phyloP scores from a whole-genome alignment of 2,113 vertebrate genomes.

The Python bivittatus region DNA sequence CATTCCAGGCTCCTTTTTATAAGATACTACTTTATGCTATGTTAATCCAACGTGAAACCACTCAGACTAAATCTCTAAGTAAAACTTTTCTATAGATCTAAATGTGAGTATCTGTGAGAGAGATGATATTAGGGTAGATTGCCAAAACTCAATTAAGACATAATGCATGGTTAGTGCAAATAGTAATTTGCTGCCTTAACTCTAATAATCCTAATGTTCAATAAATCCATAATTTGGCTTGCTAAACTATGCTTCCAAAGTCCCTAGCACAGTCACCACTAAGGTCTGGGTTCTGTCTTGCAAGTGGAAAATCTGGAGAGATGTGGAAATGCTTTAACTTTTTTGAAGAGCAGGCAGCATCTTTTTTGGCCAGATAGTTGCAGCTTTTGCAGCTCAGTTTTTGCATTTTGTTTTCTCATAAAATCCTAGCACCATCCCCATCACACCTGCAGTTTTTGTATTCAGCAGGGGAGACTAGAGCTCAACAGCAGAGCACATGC shows the following conservation, averaged over 20 bases:
- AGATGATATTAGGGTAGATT: background rate
- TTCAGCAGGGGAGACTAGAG: background rate
- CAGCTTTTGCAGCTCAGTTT: background rate
- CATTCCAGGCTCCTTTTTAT: background rate
- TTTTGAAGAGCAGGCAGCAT: background rate
- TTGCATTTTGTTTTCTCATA: background rate
- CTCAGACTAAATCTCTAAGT: background rate
- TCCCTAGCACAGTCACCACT: too few species aligned
- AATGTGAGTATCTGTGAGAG: background rate
- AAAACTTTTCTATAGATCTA: background rate
- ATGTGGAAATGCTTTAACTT: rapidly evolving
- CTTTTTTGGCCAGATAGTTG: background rate
- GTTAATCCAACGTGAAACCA: background rate
- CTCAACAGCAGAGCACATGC: background rate
- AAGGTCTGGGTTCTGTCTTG: background rate
- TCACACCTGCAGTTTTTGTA: background rate
- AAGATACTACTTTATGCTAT: background rate
- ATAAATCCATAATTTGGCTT: background rate
- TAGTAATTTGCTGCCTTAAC: background rate
- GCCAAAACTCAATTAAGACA: background rate
- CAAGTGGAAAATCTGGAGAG: background rate
- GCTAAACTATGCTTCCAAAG: background rate
- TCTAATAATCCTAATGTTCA: background rate
- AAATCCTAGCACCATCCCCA: background rate
- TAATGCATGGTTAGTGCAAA: background rate